Conservation (phyloP, 2,888 invertebrate genomes). For the Coenonympha arcania region DNA sequence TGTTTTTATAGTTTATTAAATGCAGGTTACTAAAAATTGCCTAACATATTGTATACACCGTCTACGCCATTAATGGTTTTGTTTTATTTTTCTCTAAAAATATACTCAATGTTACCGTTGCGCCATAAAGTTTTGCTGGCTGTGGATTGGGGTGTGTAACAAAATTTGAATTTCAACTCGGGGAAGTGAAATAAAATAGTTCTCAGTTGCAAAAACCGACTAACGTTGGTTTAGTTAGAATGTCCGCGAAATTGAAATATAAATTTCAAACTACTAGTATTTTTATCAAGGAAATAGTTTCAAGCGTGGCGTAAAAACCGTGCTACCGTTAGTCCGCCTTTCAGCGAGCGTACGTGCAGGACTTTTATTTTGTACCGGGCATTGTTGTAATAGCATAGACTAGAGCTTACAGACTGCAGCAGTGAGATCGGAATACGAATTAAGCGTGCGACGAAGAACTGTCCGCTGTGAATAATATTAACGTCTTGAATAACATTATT, state of each 20-base stretch:
- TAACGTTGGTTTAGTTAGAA: neutral
- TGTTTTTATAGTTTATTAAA: too few relatives aligned
- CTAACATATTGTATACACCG: too few relatives aligned
- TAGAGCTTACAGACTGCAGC: slow-evolving; percentile 43
- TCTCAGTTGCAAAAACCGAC: neutral
- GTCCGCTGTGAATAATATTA: slow-evolving; percentile 30
- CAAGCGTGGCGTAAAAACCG: slow-evolving; percentile 41
- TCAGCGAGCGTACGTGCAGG: slow-evolving; percentile 62
- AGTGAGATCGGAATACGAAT: slow-evolving; percentile 65
- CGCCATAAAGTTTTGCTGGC: too few relatives aligned
- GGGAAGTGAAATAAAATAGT: neutral
- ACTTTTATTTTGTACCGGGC: slow-evolving; percentile 66
- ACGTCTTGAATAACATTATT: neutral
- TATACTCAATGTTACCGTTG: too few relatives aligned
- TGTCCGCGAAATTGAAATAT: neutral
- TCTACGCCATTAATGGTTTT: too few relatives aligned
- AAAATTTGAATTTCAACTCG: too few relatives aligned
- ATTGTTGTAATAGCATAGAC: slow-evolving; percentile 65
- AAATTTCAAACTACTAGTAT: slow-evolving; percentile 1
- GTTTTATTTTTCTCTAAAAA: too few relatives aligned
- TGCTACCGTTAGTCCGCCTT: slow-evolving; percentile 52
- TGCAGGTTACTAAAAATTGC: too few relatives aligned
- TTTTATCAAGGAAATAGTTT: slow-evolving; percentile 4
- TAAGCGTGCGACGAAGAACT: slow-evolving; percentile 44
- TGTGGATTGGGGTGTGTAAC: too few relatives aligned